phyloP scores from a whole-genome alignment of 2,797 vertebrate species.

The Erethizon dorsatum region DNA sequence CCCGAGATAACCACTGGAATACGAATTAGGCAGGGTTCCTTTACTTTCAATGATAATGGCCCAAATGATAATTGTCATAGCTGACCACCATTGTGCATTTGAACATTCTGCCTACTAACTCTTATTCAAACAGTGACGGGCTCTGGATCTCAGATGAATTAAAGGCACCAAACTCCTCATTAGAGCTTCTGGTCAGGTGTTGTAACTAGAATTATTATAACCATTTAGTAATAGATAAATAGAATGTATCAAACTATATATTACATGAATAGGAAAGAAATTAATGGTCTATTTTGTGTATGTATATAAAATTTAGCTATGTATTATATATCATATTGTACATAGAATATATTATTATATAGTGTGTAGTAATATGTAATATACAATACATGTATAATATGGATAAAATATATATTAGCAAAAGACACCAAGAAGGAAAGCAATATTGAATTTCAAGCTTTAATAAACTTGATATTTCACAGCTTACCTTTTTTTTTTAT shows the following conservation, averaged over 20 bases:
- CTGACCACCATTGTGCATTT: not conserved
- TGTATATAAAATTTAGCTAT: not conserved
- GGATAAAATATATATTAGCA: no score
- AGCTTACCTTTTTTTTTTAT: not conserved
- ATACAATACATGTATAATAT: not conserved
- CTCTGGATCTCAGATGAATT: not conserved
- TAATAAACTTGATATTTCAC: constrained; percentile 47
- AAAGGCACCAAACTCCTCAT: not conserved
- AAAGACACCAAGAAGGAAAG: not conserved
- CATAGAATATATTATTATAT: not conserved
- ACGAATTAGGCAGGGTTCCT: not conserved
- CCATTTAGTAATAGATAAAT: not conserved
- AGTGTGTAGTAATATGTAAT: not conserved
- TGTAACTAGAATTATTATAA: not conserved
- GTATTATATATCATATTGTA: not conserved
- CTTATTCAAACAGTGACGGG: constrained; percentile 26
- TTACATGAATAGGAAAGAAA: constrained; percentile 14
- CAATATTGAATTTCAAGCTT: constrained; percentile 42
- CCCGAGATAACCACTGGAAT: not conserved
- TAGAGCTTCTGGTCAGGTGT: not conserved
- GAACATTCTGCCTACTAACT: not conserved
- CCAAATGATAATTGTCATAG: constrained; percentile 13
- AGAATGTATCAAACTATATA: constrained; percentile 1
- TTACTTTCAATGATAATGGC: constrained; percentile 30
- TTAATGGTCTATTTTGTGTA: not conserved